phyloP scores from a whole-genome alignment of 1,140 invertebrate genomes.

The Maniola jurtina region DNA sequence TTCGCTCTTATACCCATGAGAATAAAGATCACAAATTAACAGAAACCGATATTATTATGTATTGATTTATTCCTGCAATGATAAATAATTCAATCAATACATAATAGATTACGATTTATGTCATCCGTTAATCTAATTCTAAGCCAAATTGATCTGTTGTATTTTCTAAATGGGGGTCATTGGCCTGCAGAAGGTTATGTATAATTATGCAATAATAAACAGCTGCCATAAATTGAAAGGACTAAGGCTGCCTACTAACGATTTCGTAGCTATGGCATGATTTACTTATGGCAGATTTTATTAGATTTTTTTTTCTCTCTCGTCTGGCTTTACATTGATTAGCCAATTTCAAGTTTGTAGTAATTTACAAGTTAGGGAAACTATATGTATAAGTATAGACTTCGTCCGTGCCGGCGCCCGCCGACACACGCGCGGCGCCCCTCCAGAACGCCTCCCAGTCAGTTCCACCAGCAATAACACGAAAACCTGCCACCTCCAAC shows the following conservation, averaged over 20 bases:
- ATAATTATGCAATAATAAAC: slow-evolving; percentile 26
- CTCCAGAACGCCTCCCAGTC: too few relatives aligned
- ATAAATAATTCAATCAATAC: slow-evolving; percentile 4
- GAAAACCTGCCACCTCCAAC: too few relatives aligned
- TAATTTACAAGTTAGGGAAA: too few relatives aligned
- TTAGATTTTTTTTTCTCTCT: too few relatives aligned
- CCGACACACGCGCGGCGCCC: too few relatives aligned
- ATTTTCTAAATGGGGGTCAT: slow-evolving; percentile 5
- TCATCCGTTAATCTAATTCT: not conserved
- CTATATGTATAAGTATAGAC: too few relatives aligned
- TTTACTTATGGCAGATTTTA: too few relatives aligned
- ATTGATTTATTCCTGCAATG: not conserved
- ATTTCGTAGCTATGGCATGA: not conserved
- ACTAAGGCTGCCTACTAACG: slow-evolving; percentile 10
- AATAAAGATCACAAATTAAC: not conserved
- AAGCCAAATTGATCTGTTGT: not conserved
- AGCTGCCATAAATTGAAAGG: slow-evolving; percentile 17
- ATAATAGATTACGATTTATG: slow-evolving; percentile 8
- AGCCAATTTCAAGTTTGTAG: too few relatives aligned
- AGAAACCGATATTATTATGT: not conserved
- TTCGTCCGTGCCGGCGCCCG: too few relatives aligned
- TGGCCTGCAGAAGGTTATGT: slow-evolving; percentile 12
- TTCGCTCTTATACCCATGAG: not conserved
- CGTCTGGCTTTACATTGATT: too few relatives aligned
- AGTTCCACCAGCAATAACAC: too few relatives aligned